Base-by-base conservation (phyloP, 2,797 vertebrate genomes). In the Phrynocephalus forsythii region DNA sequence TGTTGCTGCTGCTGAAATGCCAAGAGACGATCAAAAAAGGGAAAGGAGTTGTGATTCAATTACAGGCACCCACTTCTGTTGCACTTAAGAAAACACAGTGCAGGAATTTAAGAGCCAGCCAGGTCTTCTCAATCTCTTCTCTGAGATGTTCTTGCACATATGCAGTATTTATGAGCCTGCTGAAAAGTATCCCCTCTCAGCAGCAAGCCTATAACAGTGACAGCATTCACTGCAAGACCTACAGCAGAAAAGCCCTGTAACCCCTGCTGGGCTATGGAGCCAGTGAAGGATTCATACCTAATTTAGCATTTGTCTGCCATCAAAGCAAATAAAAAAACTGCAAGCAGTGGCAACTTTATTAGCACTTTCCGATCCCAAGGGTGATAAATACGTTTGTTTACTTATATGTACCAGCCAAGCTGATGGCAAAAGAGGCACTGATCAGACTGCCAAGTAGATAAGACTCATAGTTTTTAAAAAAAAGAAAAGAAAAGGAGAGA, bases 311-410 rank as follows among this genome's bases (percentile, higher is more conserved):
- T 0, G 0, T 60, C 94, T 93, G 90, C 93, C 95, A 90, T 2
- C 63, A 88, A 94, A 94, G 89, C 86, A 92, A 94, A 93, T 94
- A 75, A 87, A 91, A 96, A 88, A 95, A 93, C 38, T 87, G 92
- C 94, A 94, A 93, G 89, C 91, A 91, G 82, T 91, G 91, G 95
- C 95, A 94, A 95, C 95, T 96, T 96, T 95, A 95, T 95, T 93
- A 96, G 95, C 95, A 90, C 93, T 95, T 92, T 76, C 91, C 91
- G 95, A 95, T 96, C 93, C 94, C 93, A 91, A 69, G 92, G 89
- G 94, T 96, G 95, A 97, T 94, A 96, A 96, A 96, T 95, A 94
- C 0, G 0, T 94, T 96, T 97, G 96, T 96, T 97, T 96, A 95
- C 93, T 95, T 63, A 88, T 24, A 94, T 81, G 92, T 63, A 52